phyloP scores from a whole-genome alignment of 2,113 vertebrate genomes.

The Rhodinocichla rosea region DNA sequence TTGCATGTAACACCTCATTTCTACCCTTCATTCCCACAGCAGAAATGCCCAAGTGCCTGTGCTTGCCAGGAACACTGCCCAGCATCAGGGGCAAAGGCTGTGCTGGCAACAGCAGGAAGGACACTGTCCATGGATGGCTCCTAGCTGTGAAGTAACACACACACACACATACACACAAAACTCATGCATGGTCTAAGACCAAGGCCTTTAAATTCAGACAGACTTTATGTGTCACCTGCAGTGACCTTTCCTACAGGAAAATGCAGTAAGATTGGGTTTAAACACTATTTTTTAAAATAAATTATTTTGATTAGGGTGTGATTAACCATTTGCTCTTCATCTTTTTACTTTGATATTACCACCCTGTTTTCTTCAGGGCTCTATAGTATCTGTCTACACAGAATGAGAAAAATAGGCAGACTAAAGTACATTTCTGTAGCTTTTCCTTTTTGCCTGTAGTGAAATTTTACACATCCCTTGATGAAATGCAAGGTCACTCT shows the following conservation, averaged over 20 bases:
- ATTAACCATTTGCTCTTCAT: not conserved
- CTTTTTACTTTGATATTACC: not conserved
- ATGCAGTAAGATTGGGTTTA: not conserved
- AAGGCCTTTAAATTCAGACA: not conserved
- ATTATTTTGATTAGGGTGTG: not conserved
- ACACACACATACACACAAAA: not conserved
- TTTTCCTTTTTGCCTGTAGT: not conserved
- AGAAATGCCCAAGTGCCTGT: not conserved
- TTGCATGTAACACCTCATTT: not conserved
- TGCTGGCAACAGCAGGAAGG: not conserved
- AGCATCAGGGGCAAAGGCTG: not conserved
- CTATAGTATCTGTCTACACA: not conserved
- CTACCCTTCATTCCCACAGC: not conserved
- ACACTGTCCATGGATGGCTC: not conserved
- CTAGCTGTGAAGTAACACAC: not conserved
- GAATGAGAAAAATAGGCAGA: not conserved
- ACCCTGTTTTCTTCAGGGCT: accelerated
- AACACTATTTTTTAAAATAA: not conserved
- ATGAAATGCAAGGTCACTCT: not conserved
- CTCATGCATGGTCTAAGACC: not conserved
- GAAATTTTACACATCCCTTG: not conserved
- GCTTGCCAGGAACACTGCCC: not conserved
- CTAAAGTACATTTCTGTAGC: not conserved
- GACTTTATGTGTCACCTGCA: not conserved
- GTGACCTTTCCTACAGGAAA: not conserved